Conservation (phyloP, 2,113 vertebrate genomes). For the Melanocharis versteri region DNA sequence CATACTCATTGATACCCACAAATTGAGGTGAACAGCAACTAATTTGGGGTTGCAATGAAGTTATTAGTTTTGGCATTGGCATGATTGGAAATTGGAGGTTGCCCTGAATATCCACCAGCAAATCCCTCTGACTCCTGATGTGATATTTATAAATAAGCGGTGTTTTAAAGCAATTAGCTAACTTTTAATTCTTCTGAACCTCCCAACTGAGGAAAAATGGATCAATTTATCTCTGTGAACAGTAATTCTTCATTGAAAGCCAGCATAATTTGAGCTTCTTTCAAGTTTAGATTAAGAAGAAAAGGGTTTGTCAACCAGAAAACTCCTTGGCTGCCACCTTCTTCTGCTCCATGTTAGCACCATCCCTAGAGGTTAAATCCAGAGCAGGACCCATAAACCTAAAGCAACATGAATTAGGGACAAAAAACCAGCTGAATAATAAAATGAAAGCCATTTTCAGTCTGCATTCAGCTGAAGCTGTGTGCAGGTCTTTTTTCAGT, state of each 20-base stretch:
- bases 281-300: neutral
- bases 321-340: neutral
- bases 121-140: neutral
- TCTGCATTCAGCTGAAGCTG: neutral
- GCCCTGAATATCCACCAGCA: neutral
- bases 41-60: neutral
- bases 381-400: neutral
- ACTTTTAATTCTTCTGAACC: neutral
- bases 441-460: neutral
- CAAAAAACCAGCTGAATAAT: neutral
- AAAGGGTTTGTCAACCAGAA: neutral
- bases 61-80: neutral
- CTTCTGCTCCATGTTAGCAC: neutral
- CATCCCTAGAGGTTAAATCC: neutral
- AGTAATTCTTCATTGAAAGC: neutral
- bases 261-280: neutral
- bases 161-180: neutral
- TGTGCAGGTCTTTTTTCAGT: neutral
- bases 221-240: neutral
- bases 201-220: neutral
- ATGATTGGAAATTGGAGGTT: neutral
- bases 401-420: neutral
- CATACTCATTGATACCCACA: neutral
- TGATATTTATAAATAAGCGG: neutral
- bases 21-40: neutral